Conservation (phyloP, 2,797 vertebrate genomes). For the Propithecus deckenii region DNA sequence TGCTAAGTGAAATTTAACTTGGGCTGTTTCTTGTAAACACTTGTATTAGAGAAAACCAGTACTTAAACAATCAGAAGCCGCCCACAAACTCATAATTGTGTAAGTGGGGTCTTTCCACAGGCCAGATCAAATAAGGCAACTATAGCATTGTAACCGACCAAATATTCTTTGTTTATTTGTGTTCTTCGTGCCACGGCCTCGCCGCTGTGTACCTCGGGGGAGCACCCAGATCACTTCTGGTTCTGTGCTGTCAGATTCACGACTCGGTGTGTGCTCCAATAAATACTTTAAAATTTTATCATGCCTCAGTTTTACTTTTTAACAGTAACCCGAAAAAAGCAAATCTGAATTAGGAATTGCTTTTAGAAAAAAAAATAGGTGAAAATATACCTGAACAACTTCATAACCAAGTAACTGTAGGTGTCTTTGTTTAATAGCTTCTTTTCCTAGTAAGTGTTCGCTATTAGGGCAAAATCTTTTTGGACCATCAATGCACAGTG, state of each 20-base stretch:
- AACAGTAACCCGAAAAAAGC: neutral
- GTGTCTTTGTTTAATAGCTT: slow-evolving; percentile 94
- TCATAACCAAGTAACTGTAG: slow-evolving; percentile 92
- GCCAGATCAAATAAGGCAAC: neutral
- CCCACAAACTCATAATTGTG: neutral
- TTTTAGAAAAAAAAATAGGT: neutral
- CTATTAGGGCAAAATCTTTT: slow-evolving; percentile 89
- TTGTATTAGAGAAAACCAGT: neutral
- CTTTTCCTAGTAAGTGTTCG: slow-evolving; percentile 90
- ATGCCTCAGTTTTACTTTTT: neutral
- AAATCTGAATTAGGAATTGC: neutral
- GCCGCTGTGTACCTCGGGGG: rapidly evolving
- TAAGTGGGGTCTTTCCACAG: too few species aligned
- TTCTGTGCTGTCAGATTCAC: neutral
- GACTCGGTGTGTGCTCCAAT: neutral
- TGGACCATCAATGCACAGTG: slow-evolving; percentile 93
- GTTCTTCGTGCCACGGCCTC: too few species aligned
- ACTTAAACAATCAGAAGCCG: neutral
- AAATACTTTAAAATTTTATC: neutral
- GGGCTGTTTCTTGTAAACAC: neutral
- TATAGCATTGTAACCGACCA: rapidly evolving
- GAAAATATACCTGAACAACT: slow-evolving; percentile 91
- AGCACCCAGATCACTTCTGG: neutral
- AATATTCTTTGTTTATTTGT: neutral
- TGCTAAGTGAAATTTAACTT: neutral